phyloP scores from a whole-genome alignment of 2,888 invertebrate genomes.

The Cantharis flavilabris region DNA sequence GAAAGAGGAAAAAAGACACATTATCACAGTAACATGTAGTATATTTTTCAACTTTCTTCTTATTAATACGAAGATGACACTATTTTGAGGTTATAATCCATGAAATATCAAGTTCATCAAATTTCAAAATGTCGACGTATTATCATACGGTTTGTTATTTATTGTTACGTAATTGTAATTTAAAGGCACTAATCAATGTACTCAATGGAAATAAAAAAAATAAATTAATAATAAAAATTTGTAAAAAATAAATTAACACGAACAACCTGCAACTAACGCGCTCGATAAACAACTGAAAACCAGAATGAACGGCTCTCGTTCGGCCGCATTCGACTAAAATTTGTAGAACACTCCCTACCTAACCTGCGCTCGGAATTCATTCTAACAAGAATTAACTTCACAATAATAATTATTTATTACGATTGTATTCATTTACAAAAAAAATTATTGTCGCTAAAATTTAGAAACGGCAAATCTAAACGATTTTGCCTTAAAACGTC shows the following conservation, averaged over 20 bases:
- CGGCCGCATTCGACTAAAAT: not conserved
- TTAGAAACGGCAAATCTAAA: not conserved
- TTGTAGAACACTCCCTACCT: not conserved
- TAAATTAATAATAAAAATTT: not conserved
- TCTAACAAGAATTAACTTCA: not conserved
- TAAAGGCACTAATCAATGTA: conserved; percentile 2
- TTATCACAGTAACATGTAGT: conserved; percentile 22
- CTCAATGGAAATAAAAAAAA: not conserved
- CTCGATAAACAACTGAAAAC: not conserved
- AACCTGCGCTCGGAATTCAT: not conserved
- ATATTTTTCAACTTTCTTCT: not conserved
- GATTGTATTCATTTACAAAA: not conserved
- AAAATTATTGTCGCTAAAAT: not conserved
- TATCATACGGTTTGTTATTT: not conserved
- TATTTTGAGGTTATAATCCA: conserved; percentile 24
- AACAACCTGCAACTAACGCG: not conserved
- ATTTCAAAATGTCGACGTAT: not conserved
- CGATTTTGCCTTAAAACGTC: not conserved
- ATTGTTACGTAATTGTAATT: not conserved
- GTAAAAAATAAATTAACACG: not conserved
- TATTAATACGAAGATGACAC: conserved; percentile 10
- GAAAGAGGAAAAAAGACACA: conserved; percentile 19
- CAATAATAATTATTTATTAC: not conserved
- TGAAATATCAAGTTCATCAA: conserved; percentile 8
- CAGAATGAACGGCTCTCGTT: not conserved